Conservation (phyloP, 2,888 invertebrate genomes). For the Dysmachus trigonus region DNA sequence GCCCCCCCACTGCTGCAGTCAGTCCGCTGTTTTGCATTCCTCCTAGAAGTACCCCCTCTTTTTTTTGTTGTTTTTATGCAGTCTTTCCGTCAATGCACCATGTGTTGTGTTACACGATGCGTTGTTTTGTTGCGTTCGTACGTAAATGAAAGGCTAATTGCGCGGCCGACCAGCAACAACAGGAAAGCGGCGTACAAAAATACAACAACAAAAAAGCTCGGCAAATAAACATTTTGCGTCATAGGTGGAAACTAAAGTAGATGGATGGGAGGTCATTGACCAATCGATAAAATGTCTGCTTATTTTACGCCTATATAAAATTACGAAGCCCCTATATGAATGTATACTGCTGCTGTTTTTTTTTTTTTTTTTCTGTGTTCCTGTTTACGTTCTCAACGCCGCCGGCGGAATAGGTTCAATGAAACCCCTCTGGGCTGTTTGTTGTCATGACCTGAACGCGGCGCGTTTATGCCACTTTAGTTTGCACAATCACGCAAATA, state of each 20-base stretch:
- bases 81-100: not conserved
- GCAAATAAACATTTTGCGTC: slow-evolving; percentile 8
- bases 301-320: not conserved
- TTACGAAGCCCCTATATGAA: not conserved
- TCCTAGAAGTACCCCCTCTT: not conserved
- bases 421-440: slow-evolving; percentile 5
- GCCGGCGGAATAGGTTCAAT: not conserved
- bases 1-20: not conserved
- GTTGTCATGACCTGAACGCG: not conserved
- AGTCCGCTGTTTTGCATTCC: not conserved
- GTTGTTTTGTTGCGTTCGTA: not conserved
- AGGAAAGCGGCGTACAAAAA: not conserved
- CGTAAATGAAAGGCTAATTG: slow-evolving; percentile 11
- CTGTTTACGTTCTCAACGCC: not conserved
- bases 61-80: not conserved
- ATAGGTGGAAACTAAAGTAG: slow-evolving; percentile 21
- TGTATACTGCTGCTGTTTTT: not conserved
- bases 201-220: not conserved
- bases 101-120: not conserved
- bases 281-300: slow-evolving; percentile 29
- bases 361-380: not conserved
- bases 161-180: not conserved
- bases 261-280: slow-evolving; percentile 17
- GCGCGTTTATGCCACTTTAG: not conserved
- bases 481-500: not conserved